Base-by-base conservation (phyloP, 2,797 vertebrate species). In the Lerista edwardsae region DNA sequence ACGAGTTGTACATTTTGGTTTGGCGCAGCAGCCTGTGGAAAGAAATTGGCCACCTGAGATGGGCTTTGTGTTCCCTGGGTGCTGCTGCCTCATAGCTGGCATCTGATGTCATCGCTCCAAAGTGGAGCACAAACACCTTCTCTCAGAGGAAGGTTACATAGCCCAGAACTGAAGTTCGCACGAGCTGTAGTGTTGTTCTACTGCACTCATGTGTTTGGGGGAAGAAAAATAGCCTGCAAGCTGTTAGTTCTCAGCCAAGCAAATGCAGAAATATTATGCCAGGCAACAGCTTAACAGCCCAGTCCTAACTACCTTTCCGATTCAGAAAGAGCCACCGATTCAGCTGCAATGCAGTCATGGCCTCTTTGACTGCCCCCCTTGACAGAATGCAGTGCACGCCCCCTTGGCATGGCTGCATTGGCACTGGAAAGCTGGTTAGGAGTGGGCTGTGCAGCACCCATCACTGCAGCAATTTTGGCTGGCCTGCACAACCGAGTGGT, bases 11-110 rank as follows among this genome's bases (percentile, higher is more conserved):
- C 91, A 61, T 85, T 85, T 69, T 44, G 68, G 0, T 87, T 86
- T 65, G 65, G 59, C n/a, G n/a, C n/a, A 82, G 67, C 36, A n/a
- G 2, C 2, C 3, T 64, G 47, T 80, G 80, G 74, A 57, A 87
- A 81, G 79, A 82, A 88, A 83, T 87, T 57, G 74, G 77, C 79
- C 84, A 62, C 77, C 9, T n/a, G 62, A 23, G 29, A 79, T 74
- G 34, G 84, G 21, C 3, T 79, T 72, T 73, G 8, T 88, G 74
- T 12, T 85, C 41, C 81, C 23, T 67, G 29, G 1, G 4, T 34
- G 71, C 44, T 84, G 31, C 6, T 67, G 86, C 77, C 67, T 79
- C 83, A 29, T 59, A 1, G 75, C 29, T 12, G 17, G 47, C 79
- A 74, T 87, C 82, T 79, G 4, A 0, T 59, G 3, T 75, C 87